These are phyloP conservation scores for Halichoeres trimaculatus DNA, from an alignment of 2,113 vertebrate genomes.

Conservation along the genomic window DNA sequence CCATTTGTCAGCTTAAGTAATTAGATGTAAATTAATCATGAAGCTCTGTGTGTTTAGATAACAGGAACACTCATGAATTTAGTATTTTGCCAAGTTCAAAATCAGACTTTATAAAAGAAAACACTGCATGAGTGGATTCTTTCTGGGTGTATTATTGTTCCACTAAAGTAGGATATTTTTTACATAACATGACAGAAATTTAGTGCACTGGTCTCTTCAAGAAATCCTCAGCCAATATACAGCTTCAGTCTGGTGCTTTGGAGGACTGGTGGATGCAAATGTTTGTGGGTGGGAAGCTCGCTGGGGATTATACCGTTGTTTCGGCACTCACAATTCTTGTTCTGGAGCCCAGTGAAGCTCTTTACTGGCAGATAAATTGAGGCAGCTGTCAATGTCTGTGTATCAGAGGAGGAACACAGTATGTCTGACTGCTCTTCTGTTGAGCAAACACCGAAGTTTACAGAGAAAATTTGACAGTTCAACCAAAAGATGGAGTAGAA, in stretches of 20 bases:
- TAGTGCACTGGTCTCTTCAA: neutral
- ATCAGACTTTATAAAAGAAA: too few relatives aligned
- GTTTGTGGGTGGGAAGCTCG: constrained; percentile 20
- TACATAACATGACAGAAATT: neutral
- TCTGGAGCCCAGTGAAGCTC: neutral
- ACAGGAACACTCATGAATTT: neutral
- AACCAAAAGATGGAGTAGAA: too few relatives aligned
- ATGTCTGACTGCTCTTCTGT: neutral
- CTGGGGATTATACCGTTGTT: constrained; percentile 6
- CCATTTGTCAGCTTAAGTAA: constrained; percentile 9
- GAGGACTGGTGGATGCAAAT: constrained; percentile 22
- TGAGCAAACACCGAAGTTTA: neutral
- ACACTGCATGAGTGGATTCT: too few relatives aligned
- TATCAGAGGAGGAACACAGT: neutral
- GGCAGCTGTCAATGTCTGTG: constrained; percentile 7
- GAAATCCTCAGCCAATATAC: neutral
- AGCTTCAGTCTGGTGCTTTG: neutral
- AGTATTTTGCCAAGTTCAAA: too few relatives aligned
- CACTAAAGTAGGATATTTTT: too few relatives aligned
- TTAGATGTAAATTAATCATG: constrained; percentile 22
- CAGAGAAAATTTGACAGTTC: too few relatives aligned
- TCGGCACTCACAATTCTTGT: neutral
- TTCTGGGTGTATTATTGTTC: too few relatives aligned
- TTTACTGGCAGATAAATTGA: constrained; percentile 14
- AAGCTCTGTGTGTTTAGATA: neutral